phyloP scores from a whole-genome alignment of 2,888 invertebrate species.

The Acheta domesticus region DNA sequence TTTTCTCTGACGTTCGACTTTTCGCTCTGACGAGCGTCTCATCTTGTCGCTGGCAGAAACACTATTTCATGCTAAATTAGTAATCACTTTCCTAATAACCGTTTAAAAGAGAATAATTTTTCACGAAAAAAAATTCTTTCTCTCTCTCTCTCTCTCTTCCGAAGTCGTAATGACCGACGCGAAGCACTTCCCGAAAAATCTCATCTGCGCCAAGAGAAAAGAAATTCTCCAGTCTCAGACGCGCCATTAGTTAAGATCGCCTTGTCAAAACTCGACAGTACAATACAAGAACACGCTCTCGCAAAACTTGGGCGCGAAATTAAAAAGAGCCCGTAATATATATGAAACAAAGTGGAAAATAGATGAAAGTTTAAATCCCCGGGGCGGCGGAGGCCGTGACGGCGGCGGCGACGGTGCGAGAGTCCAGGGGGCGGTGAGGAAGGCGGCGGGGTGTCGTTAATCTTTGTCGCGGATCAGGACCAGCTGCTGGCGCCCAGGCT shows the following conservation, averaged over 20 bases:
- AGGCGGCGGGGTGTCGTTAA: not conserved
- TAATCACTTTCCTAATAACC: not conserved
- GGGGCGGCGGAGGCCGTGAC: not conserved
- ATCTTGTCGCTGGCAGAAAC: not conserved
- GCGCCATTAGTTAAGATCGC: constrained; percentile 18
- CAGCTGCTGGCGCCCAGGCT: not conserved
- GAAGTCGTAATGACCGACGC: not conserved
- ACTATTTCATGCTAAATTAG: not conserved
- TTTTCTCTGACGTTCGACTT: too few species aligned
- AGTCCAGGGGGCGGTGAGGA: not conserved
- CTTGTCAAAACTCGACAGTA: constrained; percentile 18
- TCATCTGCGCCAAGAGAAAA: not conserved
- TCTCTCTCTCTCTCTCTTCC: not conserved
- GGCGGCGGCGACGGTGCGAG: not conserved
- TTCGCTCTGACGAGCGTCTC: too few species aligned
- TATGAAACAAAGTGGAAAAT: constrained; percentile 18
- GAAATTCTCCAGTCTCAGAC: not conserved
- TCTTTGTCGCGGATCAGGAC: constrained; percentile 18
- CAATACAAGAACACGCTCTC: constrained; percentile 11
- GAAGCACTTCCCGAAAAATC: not conserved
- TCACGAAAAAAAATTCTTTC: not conserved
- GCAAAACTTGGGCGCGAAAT: not conserved
- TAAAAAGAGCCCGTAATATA: constrained; percentile 18
- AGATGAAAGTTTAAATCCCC: not conserved
- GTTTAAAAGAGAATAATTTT: not conserved